These are phyloP conservation scores for Ganaspis sp. DNA, from an alignment of 1,140 invertebrate species.

Conservation along the genomic window DNA sequence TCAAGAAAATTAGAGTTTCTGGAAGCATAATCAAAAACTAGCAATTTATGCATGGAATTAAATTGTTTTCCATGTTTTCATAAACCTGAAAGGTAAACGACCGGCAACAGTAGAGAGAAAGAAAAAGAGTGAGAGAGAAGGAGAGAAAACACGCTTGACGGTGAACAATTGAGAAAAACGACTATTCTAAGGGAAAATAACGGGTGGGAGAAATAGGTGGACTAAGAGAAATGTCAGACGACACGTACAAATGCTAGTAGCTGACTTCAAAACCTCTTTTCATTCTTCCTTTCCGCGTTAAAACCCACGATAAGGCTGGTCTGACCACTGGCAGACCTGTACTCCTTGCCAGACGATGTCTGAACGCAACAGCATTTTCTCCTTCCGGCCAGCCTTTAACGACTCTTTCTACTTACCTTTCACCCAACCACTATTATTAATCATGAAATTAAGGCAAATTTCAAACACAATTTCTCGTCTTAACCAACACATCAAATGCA, in stretches of 20 bases:
- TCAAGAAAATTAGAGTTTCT: no score
- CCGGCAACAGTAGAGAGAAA: slow-evolving; percentile 38
- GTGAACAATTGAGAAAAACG: slow-evolving; percentile 64
- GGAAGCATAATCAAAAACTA: no score
- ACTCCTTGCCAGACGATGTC: slow-evolving; percentile 43
- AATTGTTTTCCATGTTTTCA: background rate
- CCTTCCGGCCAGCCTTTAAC: background rate
- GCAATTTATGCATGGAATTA: no score
- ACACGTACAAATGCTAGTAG: slow-evolving; percentile 49
- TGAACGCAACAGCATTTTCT: slow-evolving; percentile 23
- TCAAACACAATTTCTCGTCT: background rate
- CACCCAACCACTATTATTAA: background rate
- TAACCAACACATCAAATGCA: background rate
- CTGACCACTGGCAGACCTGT: slow-evolving; percentile 42
- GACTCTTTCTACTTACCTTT: background rate
- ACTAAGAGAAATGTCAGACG: slow-evolving; percentile 44
- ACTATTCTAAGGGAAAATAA: slow-evolving; percentile 59
- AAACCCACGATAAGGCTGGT: slow-evolving; percentile 27
- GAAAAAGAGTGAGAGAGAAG: slow-evolving; percentile 20
- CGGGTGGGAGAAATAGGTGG: slow-evolving; percentile 33
- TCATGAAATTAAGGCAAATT: background rate
- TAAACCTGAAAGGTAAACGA: slow-evolving; percentile 33
- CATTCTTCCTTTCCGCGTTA: slow-evolving; percentile 25
- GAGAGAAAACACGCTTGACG: slow-evolving; percentile 46
- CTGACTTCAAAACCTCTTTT: slow-evolving; percentile 16